Conservation (phyloP, 2,888 invertebrate genomes). For the Mythimna pallens region DNA sequence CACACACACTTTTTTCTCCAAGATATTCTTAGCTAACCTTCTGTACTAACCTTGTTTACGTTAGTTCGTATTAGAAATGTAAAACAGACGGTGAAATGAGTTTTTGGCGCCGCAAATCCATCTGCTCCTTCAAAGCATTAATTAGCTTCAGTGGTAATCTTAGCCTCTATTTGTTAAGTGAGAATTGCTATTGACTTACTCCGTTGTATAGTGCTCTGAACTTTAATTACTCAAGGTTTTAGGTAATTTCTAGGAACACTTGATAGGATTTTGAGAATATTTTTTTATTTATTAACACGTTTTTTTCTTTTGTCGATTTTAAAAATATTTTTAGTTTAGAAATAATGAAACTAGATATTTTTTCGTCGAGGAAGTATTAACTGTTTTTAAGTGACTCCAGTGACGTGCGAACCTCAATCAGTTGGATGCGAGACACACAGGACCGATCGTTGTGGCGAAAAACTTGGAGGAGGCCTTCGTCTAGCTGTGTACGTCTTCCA, state of each 20-base stretch:
- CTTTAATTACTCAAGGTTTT: conserved; percentile 35
- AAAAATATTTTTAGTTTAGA: neutral
- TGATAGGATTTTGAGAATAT: neutral
- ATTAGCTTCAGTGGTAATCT: conserved; percentile 72
- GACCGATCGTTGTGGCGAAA: no score
- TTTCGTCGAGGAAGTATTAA: no score
- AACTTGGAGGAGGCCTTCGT: no score
- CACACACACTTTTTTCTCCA: neutral
- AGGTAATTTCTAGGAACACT: conserved; percentile 15
- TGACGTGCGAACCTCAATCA: no score
- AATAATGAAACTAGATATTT: no score
- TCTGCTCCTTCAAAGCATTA: conserved; percentile 73
- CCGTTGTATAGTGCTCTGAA: conserved; percentile 44
- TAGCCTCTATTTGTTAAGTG: conserved; percentile 65
- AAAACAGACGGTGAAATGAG: conserved; percentile 84
- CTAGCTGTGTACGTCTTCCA: no score
- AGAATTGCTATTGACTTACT: conserved; percentile 56
- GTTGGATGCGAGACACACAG: no score
- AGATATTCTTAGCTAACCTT: conserved; percentile 15
- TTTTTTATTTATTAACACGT: neutral
- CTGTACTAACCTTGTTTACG: neutral
- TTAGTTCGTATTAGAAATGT: conserved; percentile 81
- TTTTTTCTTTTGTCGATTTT: neutral
- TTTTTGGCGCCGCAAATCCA: conserved; percentile 75
- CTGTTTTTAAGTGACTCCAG: no score